Evolutionary conservation across 2,113 vertebrate genomes (phyloP), one percentile per base, ranked within the genome.

Genomic region (Tetraodon nigroviridis): DNA sequence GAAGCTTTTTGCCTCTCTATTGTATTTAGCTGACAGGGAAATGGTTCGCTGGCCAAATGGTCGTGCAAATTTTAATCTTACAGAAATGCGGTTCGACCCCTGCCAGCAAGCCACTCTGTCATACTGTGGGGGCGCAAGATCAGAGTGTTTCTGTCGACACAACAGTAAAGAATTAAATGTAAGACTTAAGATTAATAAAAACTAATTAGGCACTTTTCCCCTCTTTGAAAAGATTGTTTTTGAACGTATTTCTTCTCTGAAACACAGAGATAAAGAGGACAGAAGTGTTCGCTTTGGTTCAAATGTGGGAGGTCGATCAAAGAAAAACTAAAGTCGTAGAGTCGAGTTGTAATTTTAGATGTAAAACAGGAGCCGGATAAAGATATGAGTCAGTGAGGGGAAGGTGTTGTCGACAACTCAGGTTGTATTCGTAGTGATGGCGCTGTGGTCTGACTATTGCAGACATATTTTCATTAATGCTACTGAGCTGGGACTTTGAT

Each of bases 41-140:
- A 73, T 67, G 63, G 62, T 58, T 50, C 24, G 55, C 37, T n/a
- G 13, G 41, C 69, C 58, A 66, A 62, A 59, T 59, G 65, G 57
- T 52, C 48, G 67, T 41, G 66, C 41, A 55, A 21, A 37, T 76
- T 77, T 58, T 55, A 60, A 75, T 77, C 57, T 67, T 46, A 56
- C 29, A 13, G 48, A 56, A 66, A 60, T 67, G 11, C 13, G 37
- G 69, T 76, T 69, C 49, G 47, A 64, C 71, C 57, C 45, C 61
- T 76, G 51, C 47, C 3, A 46, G 64, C 20, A 5, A 6, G 32
- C 59, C 71, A 67, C 50, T 64, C 51, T 29, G 6, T 51, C n/a
- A 65, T 62, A 51, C 24, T 20, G 18, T 55, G 58, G 41, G 53
- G 7, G 60, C 16, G 64, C 37, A 40, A 48, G 21, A 41, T 53